A percentile compares a stretch with the other conserved stretches of the same genome.
These are phyloP conservation scores for Daphoenositta chrysoptera DNA, from an alignment of 2,113 vertebrate species.

Conservation along the genomic window DNA sequence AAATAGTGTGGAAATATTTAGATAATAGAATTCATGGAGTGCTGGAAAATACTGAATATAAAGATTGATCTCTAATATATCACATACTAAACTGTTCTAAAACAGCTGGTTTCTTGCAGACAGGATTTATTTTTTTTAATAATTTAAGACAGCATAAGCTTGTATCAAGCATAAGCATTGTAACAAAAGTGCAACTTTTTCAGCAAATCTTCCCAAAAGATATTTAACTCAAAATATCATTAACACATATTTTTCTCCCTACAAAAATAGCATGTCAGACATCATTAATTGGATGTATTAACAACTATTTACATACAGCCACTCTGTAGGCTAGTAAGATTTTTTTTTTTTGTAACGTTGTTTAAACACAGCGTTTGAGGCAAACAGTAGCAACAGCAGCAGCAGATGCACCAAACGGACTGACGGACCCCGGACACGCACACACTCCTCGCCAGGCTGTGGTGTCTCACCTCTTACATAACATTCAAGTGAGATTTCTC, in stretches of 20 bases:
- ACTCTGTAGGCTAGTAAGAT: constrained; percentile 75
- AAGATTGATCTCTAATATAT: constrained; percentile 75
- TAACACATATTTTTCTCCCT: constrained; percentile 78
- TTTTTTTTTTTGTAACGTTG: constrained; percentile 71
- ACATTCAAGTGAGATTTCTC: constrained; percentile 82
- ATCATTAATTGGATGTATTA: constrained; percentile 86
- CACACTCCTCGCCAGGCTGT: constrained; percentile 68
- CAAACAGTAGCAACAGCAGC: constrained; percentile 83
- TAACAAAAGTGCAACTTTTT: constrained; percentile 93
- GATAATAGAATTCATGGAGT: constrained; percentile 74
- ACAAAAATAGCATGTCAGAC: constrained; percentile 93
- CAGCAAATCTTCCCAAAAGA: constrained; percentile 81
- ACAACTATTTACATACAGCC: constrained; percentile 93
- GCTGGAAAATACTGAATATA: constrained; percentile 78
- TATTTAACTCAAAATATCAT: constrained; percentile 85
- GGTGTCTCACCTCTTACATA: constrained; percentile 81
- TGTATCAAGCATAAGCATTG: constrained; percentile 84
- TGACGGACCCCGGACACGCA: constrained; percentile 56
- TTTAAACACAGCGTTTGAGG: constrained; percentile 88
- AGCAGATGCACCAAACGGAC: constrained; percentile 82
- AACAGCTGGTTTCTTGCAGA: constrained; percentile 80
- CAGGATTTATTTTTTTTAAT: constrained; percentile 89
- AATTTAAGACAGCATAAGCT: constrained; percentile 97
- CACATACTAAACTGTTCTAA: constrained; percentile 77
- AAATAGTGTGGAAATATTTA: constrained; percentile 81